Evolutionary conservation across 2,888 invertebrate genomes (phyloP).

Genomic region (Eremobia ochroleuca): DNA sequence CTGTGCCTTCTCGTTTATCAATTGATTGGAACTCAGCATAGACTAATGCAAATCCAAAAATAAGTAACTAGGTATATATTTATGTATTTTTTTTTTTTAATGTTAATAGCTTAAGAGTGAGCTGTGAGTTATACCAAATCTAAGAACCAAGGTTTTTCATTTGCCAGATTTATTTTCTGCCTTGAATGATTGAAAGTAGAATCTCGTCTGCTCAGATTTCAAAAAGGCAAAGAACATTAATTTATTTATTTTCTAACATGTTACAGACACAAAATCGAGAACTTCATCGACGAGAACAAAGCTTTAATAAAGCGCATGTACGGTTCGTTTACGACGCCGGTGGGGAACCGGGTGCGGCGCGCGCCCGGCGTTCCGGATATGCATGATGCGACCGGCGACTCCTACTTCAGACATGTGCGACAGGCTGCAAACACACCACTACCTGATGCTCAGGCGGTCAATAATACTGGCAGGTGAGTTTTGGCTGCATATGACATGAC

Average conservation of each 20-base stretch:
- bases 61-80: neutral
- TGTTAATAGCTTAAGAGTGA: too few relatives aligned
- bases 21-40: neutral
- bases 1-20: neutral
- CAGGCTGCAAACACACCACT: conserved; percentile 82
- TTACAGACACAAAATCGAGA: conserved; percentile 96
- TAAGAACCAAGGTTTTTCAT: neutral
- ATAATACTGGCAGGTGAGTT: conserved; percentile 86
- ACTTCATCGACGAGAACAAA: conserved; percentile 98
- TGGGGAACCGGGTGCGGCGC: conserved; percentile 83
- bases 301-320: conserved; percentile 98
- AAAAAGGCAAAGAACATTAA: neutral
- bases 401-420: conserved; percentile 87
- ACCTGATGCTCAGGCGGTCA: conserved; percentile 85
- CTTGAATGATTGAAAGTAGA: neutral
- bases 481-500: neutral
- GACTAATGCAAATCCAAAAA: neutral
- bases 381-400: conserved; percentile 82
- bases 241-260: neutral
- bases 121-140: too few relatives aligned
- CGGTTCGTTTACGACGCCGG: conserved; percentile 94
- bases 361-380: conserved; percentile 91
- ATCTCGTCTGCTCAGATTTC: neutral
- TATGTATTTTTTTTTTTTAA: too few relatives aligned
- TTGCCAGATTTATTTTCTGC: neutral